phyloP scores from a whole-genome alignment of 2,797 vertebrate species.

The Gymnocypris eckloni region DNA sequence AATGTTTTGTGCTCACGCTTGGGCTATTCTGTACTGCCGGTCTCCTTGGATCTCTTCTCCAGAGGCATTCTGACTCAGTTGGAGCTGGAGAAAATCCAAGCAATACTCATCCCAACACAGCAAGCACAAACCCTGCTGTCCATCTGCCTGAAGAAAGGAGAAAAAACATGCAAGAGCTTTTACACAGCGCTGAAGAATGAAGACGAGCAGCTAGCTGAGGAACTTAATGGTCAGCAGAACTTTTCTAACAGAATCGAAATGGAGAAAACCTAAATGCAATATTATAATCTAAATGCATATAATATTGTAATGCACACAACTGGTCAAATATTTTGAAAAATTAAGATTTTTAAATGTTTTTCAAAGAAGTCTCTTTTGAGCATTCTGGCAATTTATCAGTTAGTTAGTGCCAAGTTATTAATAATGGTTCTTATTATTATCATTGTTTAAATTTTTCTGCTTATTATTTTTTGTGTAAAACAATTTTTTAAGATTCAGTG shows the following conservation, averaged over 20 bases:
- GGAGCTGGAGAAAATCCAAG: conserved; percentile 66
- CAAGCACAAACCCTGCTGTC: conserved; percentile 62
- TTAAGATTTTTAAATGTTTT: too few relatives aligned
- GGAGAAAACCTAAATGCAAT: not conserved
- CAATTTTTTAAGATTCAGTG: not conserved
- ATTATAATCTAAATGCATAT: not conserved
- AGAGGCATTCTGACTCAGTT: conserved; percentile 63
- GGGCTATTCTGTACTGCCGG: conserved; percentile 61
- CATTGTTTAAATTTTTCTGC: too few relatives aligned
- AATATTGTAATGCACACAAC: not conserved
- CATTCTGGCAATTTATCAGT: too few relatives aligned
- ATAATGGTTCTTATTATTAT: too few relatives aligned
- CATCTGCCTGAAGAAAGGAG: conserved; percentile 68
- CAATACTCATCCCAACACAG: conserved; percentile 56
- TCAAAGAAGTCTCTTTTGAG: too few relatives aligned
- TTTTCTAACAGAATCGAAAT: not conserved
- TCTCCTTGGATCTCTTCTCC: conserved; percentile 66
- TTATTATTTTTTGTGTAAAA: too few relatives aligned
- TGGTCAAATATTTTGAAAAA: too few relatives aligned
- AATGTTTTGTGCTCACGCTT: conserved; percentile 62
- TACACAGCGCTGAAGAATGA: conserved; percentile 61
- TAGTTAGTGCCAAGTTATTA: too few relatives aligned
- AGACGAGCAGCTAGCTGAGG: conserved; percentile 62
- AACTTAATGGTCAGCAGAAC: conserved; percentile 56
- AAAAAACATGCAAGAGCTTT: conserved; percentile 64